Conservation (phyloP, 2,113 vertebrate genomes). For the Laticauda colubrina region DNA sequence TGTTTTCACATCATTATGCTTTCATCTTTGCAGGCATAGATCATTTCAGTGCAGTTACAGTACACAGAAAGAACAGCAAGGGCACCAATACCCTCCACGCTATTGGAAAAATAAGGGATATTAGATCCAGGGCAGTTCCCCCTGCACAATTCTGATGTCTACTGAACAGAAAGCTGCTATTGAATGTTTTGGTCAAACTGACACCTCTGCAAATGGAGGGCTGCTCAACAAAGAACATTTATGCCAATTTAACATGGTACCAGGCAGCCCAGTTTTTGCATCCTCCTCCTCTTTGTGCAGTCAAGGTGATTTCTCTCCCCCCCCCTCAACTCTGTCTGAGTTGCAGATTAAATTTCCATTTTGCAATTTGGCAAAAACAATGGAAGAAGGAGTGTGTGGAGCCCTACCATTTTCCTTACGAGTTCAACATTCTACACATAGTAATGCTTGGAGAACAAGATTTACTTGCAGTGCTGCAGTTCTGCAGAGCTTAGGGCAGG, state of each 20-base stretch:
- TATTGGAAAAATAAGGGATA: background rate
- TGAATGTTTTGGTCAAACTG: background rate
- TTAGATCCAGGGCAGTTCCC: background rate
- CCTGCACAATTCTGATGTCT: background rate
- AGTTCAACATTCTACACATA: background rate
- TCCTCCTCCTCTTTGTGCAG: background rate
- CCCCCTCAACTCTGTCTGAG: background rate
- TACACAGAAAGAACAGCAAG: background rate
- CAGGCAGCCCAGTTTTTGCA: background rate
- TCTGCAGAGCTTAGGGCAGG: background rate
- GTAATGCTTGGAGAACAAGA: background rate
- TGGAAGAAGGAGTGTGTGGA: background rate
- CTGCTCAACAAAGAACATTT: background rate
- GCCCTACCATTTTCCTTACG: background rate
- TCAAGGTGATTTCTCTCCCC: background rate
- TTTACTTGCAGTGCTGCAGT: background rate
- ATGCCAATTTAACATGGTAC: background rate
- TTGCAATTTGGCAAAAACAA: background rate
- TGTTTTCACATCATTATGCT: background rate
- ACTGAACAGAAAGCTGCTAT: background rate
- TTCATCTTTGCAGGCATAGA: background rate
- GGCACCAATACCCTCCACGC: background rate
- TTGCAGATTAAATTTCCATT: background rate
- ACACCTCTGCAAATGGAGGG: background rate
- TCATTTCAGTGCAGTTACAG: slow-evolving; percentile 4